Percentiles rank a stretch among this genome's conserved stretches.
Evolutionary conservation across 2,888 invertebrate genomes (phyloP).

Genomic region (Liodrosophila aerea): DNA sequence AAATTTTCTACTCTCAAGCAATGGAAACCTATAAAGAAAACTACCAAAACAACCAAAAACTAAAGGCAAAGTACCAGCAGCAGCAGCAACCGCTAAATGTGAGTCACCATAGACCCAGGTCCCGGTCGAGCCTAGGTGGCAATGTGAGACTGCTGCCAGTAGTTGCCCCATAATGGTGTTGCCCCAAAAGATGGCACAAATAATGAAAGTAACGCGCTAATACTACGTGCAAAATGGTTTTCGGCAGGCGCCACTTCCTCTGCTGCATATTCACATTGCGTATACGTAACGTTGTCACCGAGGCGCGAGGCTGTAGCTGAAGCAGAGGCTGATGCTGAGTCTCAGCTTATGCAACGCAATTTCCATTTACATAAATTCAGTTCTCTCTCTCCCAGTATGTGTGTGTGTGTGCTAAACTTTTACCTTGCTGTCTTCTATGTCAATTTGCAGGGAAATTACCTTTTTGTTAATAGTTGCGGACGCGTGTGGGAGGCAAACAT

Average conservation of each 20-base stretch:
- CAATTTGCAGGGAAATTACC: slow-evolving; percentile 76
- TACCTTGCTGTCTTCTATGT: slow-evolving; percentile 70
- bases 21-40: slow-evolving; percentile 68
- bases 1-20: slow-evolving; percentile 39
- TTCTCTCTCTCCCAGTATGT: slow-evolving; percentile 27
- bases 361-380: slow-evolving; percentile 73
- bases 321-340: slow-evolving; percentile 22
- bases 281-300: slow-evolving; percentile 60
- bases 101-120: slow-evolving; percentile 27
- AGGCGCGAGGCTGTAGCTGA: slow-evolving; percentile 12
- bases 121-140: slow-evolving; percentile 45
- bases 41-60: slow-evolving; percentile 57
- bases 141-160: slow-evolving; percentile 31
- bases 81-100: slow-evolving; percentile 8
- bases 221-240: slow-evolving; percentile 75
- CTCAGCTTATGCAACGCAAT: slow-evolving; percentile 66
- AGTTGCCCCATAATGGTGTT: slow-evolving; percentile 31
- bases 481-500: slow-evolving; percentile 51
- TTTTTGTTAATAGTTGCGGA: slow-evolving; percentile 73
- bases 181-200: slow-evolving; percentile 59
- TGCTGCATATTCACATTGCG: slow-evolving; percentile 63
- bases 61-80: slow-evolving; percentile 52
- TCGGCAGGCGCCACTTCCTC: slow-evolving; percentile 32
- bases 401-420: slow-evolving; percentile 47
- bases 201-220: slow-evolving; percentile 72